phyloP scores from a whole-genome alignment of 2,797 vertebrate species.

The Takifugu rubripes region DNA sequence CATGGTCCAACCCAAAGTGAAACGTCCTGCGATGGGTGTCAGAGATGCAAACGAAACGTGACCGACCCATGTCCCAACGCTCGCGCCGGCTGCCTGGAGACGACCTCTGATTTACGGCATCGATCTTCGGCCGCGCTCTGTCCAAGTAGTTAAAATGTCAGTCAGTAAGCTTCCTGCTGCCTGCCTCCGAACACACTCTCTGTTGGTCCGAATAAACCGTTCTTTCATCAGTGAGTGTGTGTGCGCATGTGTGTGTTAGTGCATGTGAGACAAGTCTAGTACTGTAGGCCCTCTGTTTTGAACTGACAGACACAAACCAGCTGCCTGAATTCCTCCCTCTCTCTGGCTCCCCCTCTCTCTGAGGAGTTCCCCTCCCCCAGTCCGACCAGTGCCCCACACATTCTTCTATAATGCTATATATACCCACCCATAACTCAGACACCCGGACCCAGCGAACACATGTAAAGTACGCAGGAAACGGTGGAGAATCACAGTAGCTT shows the following conservation, averaged over 20 bases:
- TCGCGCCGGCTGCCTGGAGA: neutral
- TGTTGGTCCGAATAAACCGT: constrained; percentile 68
- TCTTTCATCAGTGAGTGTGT: constrained; percentile 60
- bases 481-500: neutral
- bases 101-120: constrained; percentile 5
- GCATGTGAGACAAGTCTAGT: constrained; percentile 44
- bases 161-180: constrained; percentile 47
- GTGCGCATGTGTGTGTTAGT: constrained; percentile 28
- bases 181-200: constrained; percentile 52
- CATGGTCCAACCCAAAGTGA: too few species aligned
- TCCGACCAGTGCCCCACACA: constrained; percentile 46
- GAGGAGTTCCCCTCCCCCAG: constrained; percentile 58
- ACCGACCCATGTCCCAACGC: neutral
- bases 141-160: constrained; percentile 50
- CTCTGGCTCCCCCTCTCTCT: constrained; percentile 28
- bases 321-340: constrained; percentile 70
- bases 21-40: too few species aligned
- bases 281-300: constrained; percentile 74
- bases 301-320: constrained; percentile 77
- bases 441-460: neutral
- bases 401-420: constrained; percentile 47
- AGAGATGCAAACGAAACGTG: constrained; percentile 1
- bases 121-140: constrained; percentile 30
- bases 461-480: constrained; percentile 20
- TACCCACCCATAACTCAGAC: constrained; percentile 15